These are phyloP conservation scores for Orthonevra nobilis DNA, from an alignment of 2,888 invertebrate genomes.

Conservation along the genomic window DNA sequence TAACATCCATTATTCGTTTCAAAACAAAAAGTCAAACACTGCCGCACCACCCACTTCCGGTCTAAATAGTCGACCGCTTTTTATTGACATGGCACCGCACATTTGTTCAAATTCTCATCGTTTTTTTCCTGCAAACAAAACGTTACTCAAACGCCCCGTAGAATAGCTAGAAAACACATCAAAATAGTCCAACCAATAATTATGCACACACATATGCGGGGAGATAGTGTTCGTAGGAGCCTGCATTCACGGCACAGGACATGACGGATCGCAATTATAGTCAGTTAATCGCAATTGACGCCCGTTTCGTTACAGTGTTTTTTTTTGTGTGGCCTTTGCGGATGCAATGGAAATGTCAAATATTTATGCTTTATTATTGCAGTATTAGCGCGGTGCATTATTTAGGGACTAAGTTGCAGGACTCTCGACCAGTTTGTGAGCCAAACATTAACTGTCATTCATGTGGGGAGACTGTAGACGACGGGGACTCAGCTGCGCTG, in stretches of 20 bases:
- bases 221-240: no score
- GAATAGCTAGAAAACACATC: background rate
- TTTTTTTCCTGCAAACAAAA: constrained; percentile 38
- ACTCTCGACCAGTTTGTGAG: background rate
- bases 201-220: constrained; percentile 9
- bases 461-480: constrained; percentile 45
- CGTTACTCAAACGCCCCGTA: constrained; percentile 38
- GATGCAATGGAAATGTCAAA: constrained; percentile 77
- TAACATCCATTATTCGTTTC: background rate
- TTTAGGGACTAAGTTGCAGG: constrained; percentile 52
- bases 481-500: constrained; percentile 21
- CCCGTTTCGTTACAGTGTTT: no score
- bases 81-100: constrained; percentile 29
- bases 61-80: constrained; percentile 33
- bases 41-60: constrained; percentile 13
- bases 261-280: constrained; percentile 64
- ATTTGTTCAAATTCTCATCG: constrained; percentile 56
- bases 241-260: constrained; percentile 4
- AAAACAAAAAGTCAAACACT: background rate
- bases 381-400: constrained; percentile 72
- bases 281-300: constrained; percentile 63
- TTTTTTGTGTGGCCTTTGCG: constrained; percentile 18
- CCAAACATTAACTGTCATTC: constrained; percentile 22
- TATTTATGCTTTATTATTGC: constrained; percentile 78
- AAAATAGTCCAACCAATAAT: constrained; percentile 1